Conservation (phyloP, 1,140 invertebrate species). For the Calliopsis andreniformis region DNA sequence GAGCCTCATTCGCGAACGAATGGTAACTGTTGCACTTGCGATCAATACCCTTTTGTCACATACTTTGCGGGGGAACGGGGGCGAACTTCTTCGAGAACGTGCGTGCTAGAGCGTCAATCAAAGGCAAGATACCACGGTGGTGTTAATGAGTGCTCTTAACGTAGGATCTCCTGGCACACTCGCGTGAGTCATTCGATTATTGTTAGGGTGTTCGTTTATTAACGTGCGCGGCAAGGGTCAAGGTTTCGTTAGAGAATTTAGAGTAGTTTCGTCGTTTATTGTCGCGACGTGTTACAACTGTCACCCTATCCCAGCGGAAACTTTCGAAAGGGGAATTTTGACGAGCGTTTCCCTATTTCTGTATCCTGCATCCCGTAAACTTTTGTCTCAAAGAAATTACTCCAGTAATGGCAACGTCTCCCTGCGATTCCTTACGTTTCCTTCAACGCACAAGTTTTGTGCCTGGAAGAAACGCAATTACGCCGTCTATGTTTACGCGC, state of each 20-base stretch:
- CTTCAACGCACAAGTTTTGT: background rate
- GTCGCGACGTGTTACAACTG: background rate
- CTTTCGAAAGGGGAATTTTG: background rate
- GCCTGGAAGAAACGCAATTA: background rate
- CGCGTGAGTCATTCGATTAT: background rate
- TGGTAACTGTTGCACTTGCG: constrained; percentile 1
- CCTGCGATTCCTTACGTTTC: background rate
- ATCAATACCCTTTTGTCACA: background rate
- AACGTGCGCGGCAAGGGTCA: background rate
- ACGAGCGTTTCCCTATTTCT: background rate
- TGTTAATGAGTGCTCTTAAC: background rate
- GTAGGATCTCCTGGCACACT: background rate
- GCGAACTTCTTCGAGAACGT: background rate
- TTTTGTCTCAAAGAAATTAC: too few species aligned
- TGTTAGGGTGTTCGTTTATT: background rate
- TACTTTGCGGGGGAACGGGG: background rate
- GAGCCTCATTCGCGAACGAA: constrained; percentile 6
- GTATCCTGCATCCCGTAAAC: background rate
- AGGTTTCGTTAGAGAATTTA: background rate
- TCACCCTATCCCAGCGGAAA: too few species aligned
- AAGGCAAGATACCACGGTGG: background rate
- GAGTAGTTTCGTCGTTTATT: background rate
- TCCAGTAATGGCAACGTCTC: too few species aligned
- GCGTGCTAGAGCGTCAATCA: background rate
- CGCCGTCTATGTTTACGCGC: too few species aligned